Percentiles rank a stretch among this genome's conserved stretches.
These are phyloP conservation scores for Oreochromis tanganicae DNA, from an alignment of 2,113 vertebrate genomes.

Conservation along the genomic window DNA sequence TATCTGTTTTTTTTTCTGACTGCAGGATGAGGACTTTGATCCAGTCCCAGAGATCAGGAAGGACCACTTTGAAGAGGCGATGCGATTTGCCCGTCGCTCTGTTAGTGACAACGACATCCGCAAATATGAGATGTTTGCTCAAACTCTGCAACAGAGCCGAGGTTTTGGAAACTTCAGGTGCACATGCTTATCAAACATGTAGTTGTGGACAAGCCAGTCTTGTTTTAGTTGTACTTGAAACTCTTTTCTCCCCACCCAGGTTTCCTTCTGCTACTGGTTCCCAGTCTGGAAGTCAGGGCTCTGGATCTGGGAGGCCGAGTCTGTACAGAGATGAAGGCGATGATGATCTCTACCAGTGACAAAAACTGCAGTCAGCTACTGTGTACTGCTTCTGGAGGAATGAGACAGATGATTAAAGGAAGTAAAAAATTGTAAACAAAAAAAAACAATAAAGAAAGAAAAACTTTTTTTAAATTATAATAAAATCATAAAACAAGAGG, in stretches of 20 bases:
- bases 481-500: not conserved
- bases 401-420: not conserved
- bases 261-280: slow-evolving; percentile 69
- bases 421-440: not conserved
- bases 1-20: not conserved
- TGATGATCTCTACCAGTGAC: slow-evolving; percentile 77
- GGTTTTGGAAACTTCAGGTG: slow-evolving; percentile 99
- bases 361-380: not conserved
- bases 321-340: slow-evolving; percentile 65
- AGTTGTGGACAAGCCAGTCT: not conserved
- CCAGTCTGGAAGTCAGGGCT: slow-evolving; percentile 32
- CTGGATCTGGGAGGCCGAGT: slow-evolving; percentile 35
- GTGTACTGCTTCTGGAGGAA: not conserved
- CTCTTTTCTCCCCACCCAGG: slow-evolving; percentile 24
- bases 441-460: not conserved
- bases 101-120: slow-evolving; percentile 98
- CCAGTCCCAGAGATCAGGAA: slow-evolving; percentile 95
- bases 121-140: slow-evolving; percentile 99
- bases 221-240: not conserved
- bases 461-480: not conserved
- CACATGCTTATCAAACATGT: slow-evolving; percentile 69
- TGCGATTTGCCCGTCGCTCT: slow-evolving; percentile 94
- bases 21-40: slow-evolving; percentile 86
- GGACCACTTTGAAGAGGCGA: slow-evolving; percentile 97
- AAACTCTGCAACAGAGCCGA: slow-evolving; percentile 96